Evolutionary conservation across 2,888 invertebrate genomes (phyloP).

Genomic region (Spisula subtruncata): DNA sequence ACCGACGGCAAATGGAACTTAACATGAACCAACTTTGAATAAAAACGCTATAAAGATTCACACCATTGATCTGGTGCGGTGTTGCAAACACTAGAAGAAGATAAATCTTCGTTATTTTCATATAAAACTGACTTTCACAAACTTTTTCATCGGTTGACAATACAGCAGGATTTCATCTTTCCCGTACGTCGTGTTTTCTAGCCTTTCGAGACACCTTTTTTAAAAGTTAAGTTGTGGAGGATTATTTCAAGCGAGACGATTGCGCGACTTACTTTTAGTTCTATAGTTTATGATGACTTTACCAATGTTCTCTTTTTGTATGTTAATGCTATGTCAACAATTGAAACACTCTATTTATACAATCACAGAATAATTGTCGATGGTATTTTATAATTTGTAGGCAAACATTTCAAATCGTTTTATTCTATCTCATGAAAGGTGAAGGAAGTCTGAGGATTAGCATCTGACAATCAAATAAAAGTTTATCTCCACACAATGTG

Average conservation of each 20-base stretch:
- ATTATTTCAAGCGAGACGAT: not conserved
- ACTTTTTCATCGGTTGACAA: not conserved
- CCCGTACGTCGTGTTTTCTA: not conserved
- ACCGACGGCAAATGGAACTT: not conserved
- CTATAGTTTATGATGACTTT: not conserved
- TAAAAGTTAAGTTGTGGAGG: not conserved
- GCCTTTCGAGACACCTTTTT: not conserved
- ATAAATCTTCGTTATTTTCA: constrained; percentile 53
- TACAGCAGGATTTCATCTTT: not conserved
- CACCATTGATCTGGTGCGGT: constrained; percentile 7
- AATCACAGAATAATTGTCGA: not conserved
- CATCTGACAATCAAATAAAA: too few species aligned
- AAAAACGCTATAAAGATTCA: constrained; percentile 29
- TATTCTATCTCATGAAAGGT: not conserved
- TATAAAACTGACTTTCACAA: constrained; percentile 40
- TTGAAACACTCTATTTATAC: not conserved
- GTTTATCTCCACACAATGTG: too few species aligned
- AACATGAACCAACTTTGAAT: constrained; percentile 32
- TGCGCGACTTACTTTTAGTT: not conserved
- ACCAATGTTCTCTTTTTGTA: not conserved
- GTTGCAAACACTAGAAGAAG: constrained; percentile 2
- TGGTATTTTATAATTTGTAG: constrained; percentile 14
- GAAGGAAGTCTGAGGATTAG: too few species aligned
- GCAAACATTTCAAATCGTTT: not conserved
- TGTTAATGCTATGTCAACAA: constrained; percentile 14